A percentile compares a stretch with the other conserved stretches of the same genome.
phyloP scores from a whole-genome alignment of 1,140 invertebrate species.

The Grapholita molesta region DNA sequence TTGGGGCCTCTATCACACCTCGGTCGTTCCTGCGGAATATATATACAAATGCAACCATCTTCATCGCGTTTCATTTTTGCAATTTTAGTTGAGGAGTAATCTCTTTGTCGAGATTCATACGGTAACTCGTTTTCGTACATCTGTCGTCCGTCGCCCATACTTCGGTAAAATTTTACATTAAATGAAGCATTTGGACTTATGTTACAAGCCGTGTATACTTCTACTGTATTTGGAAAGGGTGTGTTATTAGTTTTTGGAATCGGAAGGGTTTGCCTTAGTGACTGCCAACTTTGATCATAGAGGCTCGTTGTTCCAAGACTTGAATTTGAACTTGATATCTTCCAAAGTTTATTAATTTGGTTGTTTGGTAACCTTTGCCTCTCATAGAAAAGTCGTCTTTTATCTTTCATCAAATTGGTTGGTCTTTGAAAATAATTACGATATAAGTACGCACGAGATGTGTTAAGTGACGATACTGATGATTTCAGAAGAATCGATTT shows the following conservation, averaged over 20 bases:
- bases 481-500: not conserved
- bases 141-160: not conserved
- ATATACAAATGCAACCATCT: not conserved
- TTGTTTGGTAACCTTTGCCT: too few relatives aligned
- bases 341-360: too few relatives aligned
- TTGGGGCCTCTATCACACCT: not conserved
- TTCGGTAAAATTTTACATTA: not conserved
- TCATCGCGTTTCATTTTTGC: not conserved
- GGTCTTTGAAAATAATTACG: too few relatives aligned
- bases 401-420: too few relatives aligned
- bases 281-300: not conserved
- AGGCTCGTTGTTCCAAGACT: not conserved
- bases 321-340: too few relatives aligned
- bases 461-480: too few relatives aligned
- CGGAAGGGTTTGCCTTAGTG: not conserved
- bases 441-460: too few relatives aligned
- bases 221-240: not conserved
- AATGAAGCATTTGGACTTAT: not conserved
- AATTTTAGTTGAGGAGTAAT: not conserved
- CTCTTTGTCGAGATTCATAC: not conserved
- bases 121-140: not conserved
- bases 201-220: not conserved
- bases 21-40: not conserved
- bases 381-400: too few relatives aligned
- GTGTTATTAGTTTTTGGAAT: not conserved